Evolutionary conservation across 2,888 invertebrate genomes (phyloP).

Genomic region (Saturnia japonica): DNA sequence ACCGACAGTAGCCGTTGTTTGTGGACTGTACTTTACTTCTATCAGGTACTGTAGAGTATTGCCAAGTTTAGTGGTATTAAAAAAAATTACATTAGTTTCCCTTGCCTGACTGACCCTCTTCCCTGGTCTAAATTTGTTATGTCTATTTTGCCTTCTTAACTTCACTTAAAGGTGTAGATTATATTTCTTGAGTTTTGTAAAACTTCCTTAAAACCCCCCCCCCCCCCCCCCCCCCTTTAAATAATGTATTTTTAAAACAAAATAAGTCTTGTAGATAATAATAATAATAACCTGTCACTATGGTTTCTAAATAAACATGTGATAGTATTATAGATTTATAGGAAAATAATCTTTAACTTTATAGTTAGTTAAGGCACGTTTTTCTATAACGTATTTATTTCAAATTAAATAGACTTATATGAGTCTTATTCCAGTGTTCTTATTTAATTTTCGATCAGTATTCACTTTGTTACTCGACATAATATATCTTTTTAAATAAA

Average conservation of each 20-base stretch:
- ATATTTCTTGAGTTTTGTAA: neutral
- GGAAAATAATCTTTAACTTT: conserved; percentile 36
- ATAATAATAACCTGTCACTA: conserved; percentile 19
- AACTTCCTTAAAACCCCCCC: neutral
- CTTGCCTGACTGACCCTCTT: too few relatives aligned
- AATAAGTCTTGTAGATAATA: conserved; percentile 13
- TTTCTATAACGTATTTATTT: conserved; percentile 27
- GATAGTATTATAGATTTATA: conserved; percentile 55
- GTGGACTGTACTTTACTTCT: too few relatives aligned
- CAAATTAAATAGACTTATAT: conserved; percentile 25
- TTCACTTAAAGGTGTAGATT: too few relatives aligned
- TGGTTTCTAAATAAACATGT: conserved; percentile 39
- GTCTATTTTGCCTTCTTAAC: too few relatives aligned
- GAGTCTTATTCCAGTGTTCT: conserved; percentile 52
- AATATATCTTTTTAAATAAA: conserved; percentile 37
- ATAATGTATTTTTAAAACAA: neutral
- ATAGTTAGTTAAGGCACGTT: conserved; percentile 35
- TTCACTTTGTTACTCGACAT: conserved; percentile 54
- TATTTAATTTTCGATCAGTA: conserved; percentile 59
- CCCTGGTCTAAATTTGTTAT: too few relatives aligned
- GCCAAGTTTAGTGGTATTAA: too few relatives aligned
- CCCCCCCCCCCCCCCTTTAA: too few relatives aligned
- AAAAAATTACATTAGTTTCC: too few relatives aligned
- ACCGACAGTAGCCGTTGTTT: too few relatives aligned
- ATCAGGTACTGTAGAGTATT: too few relatives aligned